A percentile compares a stretch with the other conserved stretches of the same genome.
Evolutionary conservation across 2,113 vertebrate species (phyloP).

Genomic region (Calidris pygmaea): DNA sequence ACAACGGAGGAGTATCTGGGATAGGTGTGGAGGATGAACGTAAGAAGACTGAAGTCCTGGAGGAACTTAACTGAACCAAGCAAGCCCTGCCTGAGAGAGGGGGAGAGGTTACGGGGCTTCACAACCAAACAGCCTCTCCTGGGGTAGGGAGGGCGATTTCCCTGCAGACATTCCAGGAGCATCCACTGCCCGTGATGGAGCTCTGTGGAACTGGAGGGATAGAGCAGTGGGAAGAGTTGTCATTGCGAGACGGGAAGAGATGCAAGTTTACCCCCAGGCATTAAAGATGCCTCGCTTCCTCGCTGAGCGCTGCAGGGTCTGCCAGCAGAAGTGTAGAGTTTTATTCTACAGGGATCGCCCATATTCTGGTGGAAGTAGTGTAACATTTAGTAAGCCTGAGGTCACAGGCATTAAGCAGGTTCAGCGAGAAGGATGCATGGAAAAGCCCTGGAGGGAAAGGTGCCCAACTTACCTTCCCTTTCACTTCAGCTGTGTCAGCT

Average conservation of each 20-base stretch:
- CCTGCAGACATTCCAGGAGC: neutral
- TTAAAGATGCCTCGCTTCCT: fast-evolving
- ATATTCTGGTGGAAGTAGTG: neutral
- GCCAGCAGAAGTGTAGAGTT: neutral
- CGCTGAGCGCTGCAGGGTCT: neutral
- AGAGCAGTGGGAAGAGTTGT: neutral
- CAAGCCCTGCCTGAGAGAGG: neutral
- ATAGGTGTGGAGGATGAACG: neutral
- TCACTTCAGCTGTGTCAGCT: slow-evolving; percentile 1
- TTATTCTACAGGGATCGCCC: neutral
- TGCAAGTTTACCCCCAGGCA: neutral
- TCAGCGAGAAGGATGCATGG: neutral
- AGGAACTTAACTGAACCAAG: neutral
- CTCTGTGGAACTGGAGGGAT: neutral
- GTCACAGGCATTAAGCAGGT: neutral
- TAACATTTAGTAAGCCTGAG: neutral
- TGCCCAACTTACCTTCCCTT: neutral
- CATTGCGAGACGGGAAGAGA: fast-evolving
- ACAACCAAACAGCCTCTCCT: neutral
- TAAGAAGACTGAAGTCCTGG: neutral
- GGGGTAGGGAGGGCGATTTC: neutral
- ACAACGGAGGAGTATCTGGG: neutral
- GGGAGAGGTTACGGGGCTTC: neutral
- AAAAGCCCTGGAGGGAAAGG: neutral
- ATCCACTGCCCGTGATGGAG: neutral